These are phyloP conservation scores for Acleris cristana DNA, from an alignment of 2,888 invertebrate species.

Conservation along the genomic window DNA sequence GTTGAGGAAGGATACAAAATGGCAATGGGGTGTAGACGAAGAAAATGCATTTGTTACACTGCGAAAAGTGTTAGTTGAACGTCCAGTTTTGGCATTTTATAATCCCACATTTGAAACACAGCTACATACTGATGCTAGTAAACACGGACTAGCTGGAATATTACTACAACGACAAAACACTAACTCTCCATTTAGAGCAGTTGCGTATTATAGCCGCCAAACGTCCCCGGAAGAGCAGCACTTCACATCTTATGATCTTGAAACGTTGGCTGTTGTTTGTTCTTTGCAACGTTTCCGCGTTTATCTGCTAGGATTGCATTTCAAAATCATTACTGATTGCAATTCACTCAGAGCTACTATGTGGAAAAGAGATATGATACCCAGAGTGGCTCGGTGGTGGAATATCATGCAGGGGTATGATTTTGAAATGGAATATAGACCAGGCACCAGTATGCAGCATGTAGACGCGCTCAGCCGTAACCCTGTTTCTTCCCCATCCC, in stretches of 20 bases:
- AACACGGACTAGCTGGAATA: too few species aligned
- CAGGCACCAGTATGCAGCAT: slow-evolving; percentile 49
- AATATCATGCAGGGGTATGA: slow-evolving; percentile 51
- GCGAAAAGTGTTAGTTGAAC: too few species aligned
- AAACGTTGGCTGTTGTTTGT: slow-evolving; percentile 44
- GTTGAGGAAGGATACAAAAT: too few species aligned
- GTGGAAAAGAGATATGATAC: slow-evolving; percentile 46
- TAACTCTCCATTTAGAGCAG: too few species aligned
- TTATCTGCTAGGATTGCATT: slow-evolving; percentile 42
- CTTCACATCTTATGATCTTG: slow-evolving; percentile 41
- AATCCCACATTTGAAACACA: too few species aligned
- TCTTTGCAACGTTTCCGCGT: slow-evolving; percentile 44
- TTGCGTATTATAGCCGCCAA: too few species aligned
- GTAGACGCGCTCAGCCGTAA: slow-evolving; percentile 54
- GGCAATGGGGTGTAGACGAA: too few species aligned
- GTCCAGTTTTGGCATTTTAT: too few species aligned
- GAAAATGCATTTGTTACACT: too few species aligned
- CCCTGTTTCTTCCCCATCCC: slow-evolving; percentile 31
- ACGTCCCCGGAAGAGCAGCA: too few species aligned
- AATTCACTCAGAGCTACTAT: slow-evolving; percentile 47
- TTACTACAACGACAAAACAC: too few species aligned
- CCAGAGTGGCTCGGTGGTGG: slow-evolving; percentile 54
- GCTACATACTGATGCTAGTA: too few species aligned
- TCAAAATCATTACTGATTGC: slow-evolving; percentile 49
- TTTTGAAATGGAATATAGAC: slow-evolving; percentile 49